Evolutionary conservation across 92 coral and sea anemone genomes (phyloP), one percentile per base, ranked within the genome.

Genomic region (Palythoa heliodiscus): DNA sequence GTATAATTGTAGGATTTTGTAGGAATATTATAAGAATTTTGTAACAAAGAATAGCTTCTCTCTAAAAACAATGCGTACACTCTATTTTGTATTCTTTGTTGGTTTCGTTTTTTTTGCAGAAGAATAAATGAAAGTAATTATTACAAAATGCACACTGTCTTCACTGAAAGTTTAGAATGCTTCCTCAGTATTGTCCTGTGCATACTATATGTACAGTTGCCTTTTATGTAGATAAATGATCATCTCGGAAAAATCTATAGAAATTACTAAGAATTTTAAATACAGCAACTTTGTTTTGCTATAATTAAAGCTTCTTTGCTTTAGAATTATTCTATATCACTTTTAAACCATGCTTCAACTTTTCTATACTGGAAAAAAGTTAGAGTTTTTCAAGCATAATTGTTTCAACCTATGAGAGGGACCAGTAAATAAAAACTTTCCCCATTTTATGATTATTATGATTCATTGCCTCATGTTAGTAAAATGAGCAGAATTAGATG

Each of bases 1-100:
- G 25, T 37, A 60, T 43, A 80, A 23, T 52, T 22, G 60, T 80
- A 48, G 84, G 72, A 53, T 80, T 80, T 80, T 80, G 73, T 80
- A 80, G 84, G 63, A 23, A 11, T 61, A 79, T 80, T 78, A 78
- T 63, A 17, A 25, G 58, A 66, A 80, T 64, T 80, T 80, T 80
- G 73, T 80, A 80, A 80, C 74, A 66, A 52, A 80, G 58, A 64
- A 43, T 64, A 64, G 73, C 71, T 20, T 52, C 24, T 25, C 84
- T 38, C 15, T 43, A 77, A 63, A 47, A 63, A 77, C 19, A 11
- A 39, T 43, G 5, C 58, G 47, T 68, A 47, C 25, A 8, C 40
- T 80, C 84, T 67, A 70, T 43, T 58, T 43, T 66, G 39, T 40
- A 40, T 47, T 80, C 63, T 63, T 64, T 66, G 23, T 63, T 52